Conservation (phyloP, 2,797 vertebrate species). For the Petrocephalus sullivani region DNA sequence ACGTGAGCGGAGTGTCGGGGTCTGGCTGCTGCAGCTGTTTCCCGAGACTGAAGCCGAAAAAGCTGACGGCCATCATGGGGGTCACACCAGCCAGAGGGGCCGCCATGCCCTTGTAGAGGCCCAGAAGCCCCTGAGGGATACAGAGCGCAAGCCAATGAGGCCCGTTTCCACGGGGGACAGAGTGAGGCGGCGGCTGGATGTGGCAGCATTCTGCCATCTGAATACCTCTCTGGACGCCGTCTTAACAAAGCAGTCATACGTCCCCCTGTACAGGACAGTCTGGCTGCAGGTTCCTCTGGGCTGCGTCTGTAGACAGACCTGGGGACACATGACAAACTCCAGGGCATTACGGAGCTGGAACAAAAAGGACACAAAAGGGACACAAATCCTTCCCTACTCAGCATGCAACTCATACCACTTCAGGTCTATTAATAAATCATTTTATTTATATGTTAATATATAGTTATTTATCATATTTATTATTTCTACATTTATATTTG, state of each 20-base stretch:
- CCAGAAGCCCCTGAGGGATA: slow-evolving; percentile 54
- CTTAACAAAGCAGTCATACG: slow-evolving; percentile 66
- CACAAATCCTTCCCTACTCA: not conserved
- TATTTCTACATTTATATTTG: not conserved
- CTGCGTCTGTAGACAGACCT: slow-evolving; percentile 71
- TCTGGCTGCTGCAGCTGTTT: slow-evolving; percentile 66
- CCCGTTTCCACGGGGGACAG: not conserved
- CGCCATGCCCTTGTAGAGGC: slow-evolving; percentile 71
- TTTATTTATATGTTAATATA: not conserved
- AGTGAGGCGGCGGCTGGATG: not conserved
- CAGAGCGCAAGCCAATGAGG: not conserved
- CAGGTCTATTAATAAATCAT: not conserved
- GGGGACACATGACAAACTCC: slow-evolving; percentile 18
- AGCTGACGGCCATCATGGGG: slow-evolving; percentile 71
- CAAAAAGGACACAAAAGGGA: too few species aligned
- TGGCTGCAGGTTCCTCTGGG: slow-evolving; percentile 45
- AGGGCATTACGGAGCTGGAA: not conserved
- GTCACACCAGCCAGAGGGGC: slow-evolving; percentile 63
- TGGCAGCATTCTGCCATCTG: not conserved
- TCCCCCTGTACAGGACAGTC: slow-evolving; percentile 55
- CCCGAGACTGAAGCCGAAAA: slow-evolving; percentile 68
- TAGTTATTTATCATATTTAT: not conserved
- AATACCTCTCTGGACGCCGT: slow-evolving; percentile 64
- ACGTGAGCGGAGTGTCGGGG: slow-evolving; percentile 53
- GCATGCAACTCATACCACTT: not conserved